Evolutionary conservation across 2,888 invertebrate genomes (phyloP), one percentile per base, ranked within the genome.

Genomic region (Bombylius major): DNA sequence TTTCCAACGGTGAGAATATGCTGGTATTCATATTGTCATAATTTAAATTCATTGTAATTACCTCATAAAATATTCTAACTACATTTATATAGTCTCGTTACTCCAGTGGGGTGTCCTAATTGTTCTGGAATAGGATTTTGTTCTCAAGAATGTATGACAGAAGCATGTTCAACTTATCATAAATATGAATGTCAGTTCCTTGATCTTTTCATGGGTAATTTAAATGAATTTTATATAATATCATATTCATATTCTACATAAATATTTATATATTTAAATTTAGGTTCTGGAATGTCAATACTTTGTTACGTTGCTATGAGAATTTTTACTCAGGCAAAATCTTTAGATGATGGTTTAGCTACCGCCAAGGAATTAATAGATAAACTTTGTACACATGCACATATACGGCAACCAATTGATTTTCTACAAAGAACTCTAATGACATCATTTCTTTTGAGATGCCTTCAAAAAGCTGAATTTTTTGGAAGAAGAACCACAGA

Each of bases 121-220:
- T 91, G 90, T 69, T 82, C 86, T 0, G 84, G 83, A 47, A 81
- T 90, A 0, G 89, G 86, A 1, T 91, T 89, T 71, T 91, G 90
- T 68, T 78, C 80, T 1, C 65, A 76, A 1, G 71, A 76, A 53
- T 90, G 90, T 68, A 77, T 82, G 61, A 81, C 84, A 47, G 68
- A 69, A 4, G 88, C 88, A 0, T 64, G 82, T 1, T 68, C 76
- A 5, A 78, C 81, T 0, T 90, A 89, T 67, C 90, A 91, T 69
- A 74, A 76, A 42, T 82, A 80, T 66, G 91, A 91, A 71, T 91
- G 91, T 66, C 80, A 80, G 63, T 84, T 82, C 65, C 73, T 86
- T 64, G 86, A 86, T 62, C 74, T 90, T 8, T 78, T 89, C 53
- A 83, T 87, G 60, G 91, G 89, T 77, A 70, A 69, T 51, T 56